Percentiles rank a stretch among this genome's conserved stretches.
Evolutionary conservation across 2,888 invertebrate species (phyloP).

Genomic region (Hybos culiciformis): DNA sequence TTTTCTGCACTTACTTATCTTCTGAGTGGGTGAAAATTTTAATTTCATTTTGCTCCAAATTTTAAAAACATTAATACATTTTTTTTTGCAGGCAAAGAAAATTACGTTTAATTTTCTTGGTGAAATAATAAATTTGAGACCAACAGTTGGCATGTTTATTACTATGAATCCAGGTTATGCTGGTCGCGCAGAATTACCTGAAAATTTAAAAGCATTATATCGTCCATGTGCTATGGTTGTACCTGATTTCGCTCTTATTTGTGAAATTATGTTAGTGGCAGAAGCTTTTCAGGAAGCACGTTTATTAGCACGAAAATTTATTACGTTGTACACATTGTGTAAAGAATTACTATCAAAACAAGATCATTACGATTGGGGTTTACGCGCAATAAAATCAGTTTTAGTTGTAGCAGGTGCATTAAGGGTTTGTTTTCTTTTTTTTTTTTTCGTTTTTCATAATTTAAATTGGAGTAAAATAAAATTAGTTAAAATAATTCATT

Average conservation of each 20-base stretch:
- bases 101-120: constrained; percentile 72
- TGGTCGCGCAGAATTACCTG: constrained; percentile 77
- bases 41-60: not conserved
- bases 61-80: not conserved
- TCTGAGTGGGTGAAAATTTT: not conserved
- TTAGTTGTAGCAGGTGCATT: constrained; percentile 86
- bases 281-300: constrained; percentile 91
- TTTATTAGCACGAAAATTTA: constrained; percentile 80
- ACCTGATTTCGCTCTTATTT: constrained; percentile 89
- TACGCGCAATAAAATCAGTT: constrained; percentile 90
- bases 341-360: constrained; percentile 83
- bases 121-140: constrained; percentile 56
- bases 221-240: constrained; percentile 94
- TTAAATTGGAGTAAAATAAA: not conserved
- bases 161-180: constrained; percentile 97
- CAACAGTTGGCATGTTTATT: constrained; percentile 81
- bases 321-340: constrained; percentile 82
- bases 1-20: not conserved
- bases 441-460: not conserved
- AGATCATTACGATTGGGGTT: constrained; percentile 95
- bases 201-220: constrained; percentile 59
- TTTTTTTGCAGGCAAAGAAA: constrained; percentile 44
- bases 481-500: not conserved
- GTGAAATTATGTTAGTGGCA: constrained; percentile 93
- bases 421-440: constrained; percentile 42